Base-by-base conservation (phyloP, 1,140 invertebrate species). In the Drosophila serrata region DNA sequence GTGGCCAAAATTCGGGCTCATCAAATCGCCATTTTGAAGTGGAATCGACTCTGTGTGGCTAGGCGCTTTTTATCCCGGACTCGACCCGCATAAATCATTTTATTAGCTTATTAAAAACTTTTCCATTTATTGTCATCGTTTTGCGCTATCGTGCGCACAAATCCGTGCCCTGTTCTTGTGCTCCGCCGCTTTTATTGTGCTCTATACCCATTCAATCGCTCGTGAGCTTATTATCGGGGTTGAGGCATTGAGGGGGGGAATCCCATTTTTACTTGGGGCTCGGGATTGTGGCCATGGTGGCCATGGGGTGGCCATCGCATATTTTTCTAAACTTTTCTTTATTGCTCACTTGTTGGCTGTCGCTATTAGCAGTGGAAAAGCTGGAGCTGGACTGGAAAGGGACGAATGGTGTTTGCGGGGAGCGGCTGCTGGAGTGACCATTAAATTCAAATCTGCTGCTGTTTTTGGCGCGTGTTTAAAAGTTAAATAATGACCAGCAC, bases 91-190 rank as follows among this genome's bases (percentile, higher is more conserved):
- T 92, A 92, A 92, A 92, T 92, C 90, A 92, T 88, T 92, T 90
- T 91, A 92, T 85, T 87, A 85, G 86, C 86, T 91, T 92, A 92
- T 88, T 90, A 92, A 92, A 92, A 92, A 92, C 81, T 92, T 92
- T 92, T 92, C 81, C 90, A 92, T 91, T 92, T 90, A 92, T 91
- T 92, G 90, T 92, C 90, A 90, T 92, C 82, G 90, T 92, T 92
- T 90, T 90, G 85, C 85, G 86, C 81, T 90, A 90, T 90, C 85
- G 86, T 81, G 86, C 85, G 86, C 85, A 90, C 86, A 90, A 90
- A 90, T 85, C 86, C 81, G 74, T 90, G 85, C 85, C 69, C 84
- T 79, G 69, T 81, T 84, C 58, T 57, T 42, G 57, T 46, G 49
- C 64, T 57, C 45, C 45, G 59, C 24, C 58, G 57, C 61, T 75